Conservation (phyloP, 92 coral and sea anemone genomes). For the Parazoanthus atlanticus region DNA sequence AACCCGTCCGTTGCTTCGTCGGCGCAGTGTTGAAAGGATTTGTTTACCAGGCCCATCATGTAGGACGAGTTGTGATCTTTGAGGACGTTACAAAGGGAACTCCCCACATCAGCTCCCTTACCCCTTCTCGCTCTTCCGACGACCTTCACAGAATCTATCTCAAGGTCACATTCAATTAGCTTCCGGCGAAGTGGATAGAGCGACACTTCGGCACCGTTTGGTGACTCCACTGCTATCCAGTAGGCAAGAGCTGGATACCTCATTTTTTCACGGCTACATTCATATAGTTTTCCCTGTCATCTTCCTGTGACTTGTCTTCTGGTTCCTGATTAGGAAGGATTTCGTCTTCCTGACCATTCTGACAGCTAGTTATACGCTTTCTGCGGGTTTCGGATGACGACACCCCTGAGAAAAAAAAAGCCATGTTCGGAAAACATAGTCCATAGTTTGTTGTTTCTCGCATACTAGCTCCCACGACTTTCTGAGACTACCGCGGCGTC, state of each 20-base stretch:
- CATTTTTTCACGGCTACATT: neutral
- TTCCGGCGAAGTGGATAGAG: neutral
- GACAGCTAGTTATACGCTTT: neutral
- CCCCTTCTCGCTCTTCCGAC: neutral
- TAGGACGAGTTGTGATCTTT: conserved; percentile 43
- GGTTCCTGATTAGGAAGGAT: neutral
- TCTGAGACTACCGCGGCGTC: conserved; percentile 5
- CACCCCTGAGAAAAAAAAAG: conserved; percentile 19
- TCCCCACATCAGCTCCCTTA: neutral
- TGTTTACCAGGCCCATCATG: neutral
- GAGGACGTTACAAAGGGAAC: conserved; percentile 12
- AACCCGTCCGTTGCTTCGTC: neutral
- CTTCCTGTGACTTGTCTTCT: too few species aligned
- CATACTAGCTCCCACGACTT: conserved; percentile 14
- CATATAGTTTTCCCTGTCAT: neutral
- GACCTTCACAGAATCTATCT: conserved; percentile 3
- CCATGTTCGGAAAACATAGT: conserved; percentile 14
- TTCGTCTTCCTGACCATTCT: neutral
- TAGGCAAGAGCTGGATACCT: conserved; percentile 28
- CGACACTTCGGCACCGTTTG: conserved; percentile 15
- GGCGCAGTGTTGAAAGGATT: neutral
- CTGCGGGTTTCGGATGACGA: neutral
- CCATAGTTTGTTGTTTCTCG: conserved; percentile 15
- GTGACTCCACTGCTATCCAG: conserved; percentile 34
- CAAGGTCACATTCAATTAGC: conserved; percentile 34